Base-by-base conservation (phyloP, 2,113 vertebrate genomes). In the Tetrax tetrax region DNA sequence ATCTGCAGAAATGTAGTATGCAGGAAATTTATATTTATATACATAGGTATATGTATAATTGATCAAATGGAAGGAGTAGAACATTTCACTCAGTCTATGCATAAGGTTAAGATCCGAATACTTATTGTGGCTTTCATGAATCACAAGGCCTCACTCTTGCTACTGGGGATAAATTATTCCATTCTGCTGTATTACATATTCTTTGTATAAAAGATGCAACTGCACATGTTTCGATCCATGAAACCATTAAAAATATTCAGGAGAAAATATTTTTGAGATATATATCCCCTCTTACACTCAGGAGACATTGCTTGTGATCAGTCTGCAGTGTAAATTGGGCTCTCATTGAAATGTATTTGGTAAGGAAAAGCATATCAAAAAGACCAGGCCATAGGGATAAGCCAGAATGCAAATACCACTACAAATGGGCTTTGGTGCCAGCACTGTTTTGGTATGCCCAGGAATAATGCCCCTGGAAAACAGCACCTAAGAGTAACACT, bases 121-220 rank as follows among this genome's bases (percentile, higher is more conserved):
- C 96, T 97, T 97, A 96, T 96, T 97, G 92, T 90, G 90, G 95
- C 94, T 97, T 97, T 97, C 96, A 97, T 97, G 97, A 97, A 97
- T 96, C 96, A 96, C 87, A 97, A 90, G 94, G 90, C 91, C 93
- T 93, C 91, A 96, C 87, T 97, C 86, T 90, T 96, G 93, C 96
- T 96, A 96, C 93, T 97, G 96, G 97, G 97, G 95, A 97, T 97
- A 97, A 97, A 97, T 97, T 97, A 97, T 97, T 96, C 96, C 78
- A 95, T 86, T 95, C 90, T 72, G 83, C 95, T 92, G 77, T 96
- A 96, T 96, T 97, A 96, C 93, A 97, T 95, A 97, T 97, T 96
- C 96, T 96, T 97, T 96, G 77, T 96, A 95, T 96, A 97, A 97
- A 97, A 96, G 94, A 97, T 96, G 95, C 95, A 96, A 97, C 85